phyloP scores from a whole-genome alignment of 2,888 invertebrate genomes.

The Lathronympha strigana region DNA sequence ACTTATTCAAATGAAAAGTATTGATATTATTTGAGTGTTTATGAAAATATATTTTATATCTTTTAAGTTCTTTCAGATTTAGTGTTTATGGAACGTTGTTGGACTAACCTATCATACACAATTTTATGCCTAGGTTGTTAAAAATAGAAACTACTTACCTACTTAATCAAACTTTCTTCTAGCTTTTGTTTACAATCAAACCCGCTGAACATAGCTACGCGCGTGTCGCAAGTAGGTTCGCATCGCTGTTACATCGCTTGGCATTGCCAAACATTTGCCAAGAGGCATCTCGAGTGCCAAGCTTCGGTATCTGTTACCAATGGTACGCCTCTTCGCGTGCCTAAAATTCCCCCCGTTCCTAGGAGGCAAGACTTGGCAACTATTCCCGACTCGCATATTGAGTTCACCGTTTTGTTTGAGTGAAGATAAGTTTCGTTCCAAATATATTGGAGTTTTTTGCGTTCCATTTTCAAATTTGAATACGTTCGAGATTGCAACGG shows the following conservation, averaged over 20 bases:
- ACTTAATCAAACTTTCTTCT: not conserved
- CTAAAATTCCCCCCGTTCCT: slow-evolving; percentile 48
- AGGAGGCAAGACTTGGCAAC: slow-evolving; percentile 69
- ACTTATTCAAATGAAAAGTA: no score
- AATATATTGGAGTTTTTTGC: slow-evolving; percentile 70
- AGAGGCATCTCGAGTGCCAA: slow-evolving; percentile 68
- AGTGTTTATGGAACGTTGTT: no score
- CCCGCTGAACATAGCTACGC: slow-evolving; percentile 17
- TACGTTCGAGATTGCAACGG: slow-evolving; percentile 26
- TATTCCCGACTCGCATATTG: slow-evolving; percentile 73
- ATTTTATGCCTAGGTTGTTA: no score
- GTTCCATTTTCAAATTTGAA: slow-evolving; percentile 50
- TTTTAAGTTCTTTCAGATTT: no score
- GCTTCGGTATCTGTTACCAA: slow-evolving; percentile 63
- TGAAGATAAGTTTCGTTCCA: slow-evolving; percentile 60
- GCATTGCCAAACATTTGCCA: slow-evolving; percentile 67
- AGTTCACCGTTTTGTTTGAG: slow-evolving; percentile 74
- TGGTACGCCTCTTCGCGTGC: slow-evolving; percentile 50
- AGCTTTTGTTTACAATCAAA: slow-evolving; percentile 13
- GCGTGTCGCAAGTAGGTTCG: slow-evolving; percentile 58
- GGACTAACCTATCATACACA: no score
- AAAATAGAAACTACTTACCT: no score
- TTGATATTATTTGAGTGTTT: no score
- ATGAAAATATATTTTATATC: no score
- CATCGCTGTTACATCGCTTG: slow-evolving; percentile 60